Evolutionary conservation across 2,113 vertebrate species (phyloP), one percentile per base, ranked within the genome.

Genomic region (Cyanistes caeruleus): DNA sequence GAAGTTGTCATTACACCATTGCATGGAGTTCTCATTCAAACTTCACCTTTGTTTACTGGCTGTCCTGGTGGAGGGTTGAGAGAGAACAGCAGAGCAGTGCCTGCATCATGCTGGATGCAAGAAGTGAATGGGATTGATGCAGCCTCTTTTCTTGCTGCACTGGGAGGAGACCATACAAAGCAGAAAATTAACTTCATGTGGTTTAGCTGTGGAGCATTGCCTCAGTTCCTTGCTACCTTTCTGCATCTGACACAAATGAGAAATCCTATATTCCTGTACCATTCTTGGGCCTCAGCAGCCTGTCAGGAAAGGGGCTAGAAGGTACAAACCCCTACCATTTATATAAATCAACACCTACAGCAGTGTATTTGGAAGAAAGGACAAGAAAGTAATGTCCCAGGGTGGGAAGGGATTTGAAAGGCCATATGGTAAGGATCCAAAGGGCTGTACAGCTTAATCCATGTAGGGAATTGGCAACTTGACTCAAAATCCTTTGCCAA

Each of bases 31-130:
- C 25, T 51, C 56, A 7, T 74, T 84, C 31, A 33, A 44, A 23
- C 8, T 21, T 51, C 0, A 0, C 8, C 10, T 49, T 86, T 64
- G 13, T 60, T 82, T 60, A 17, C 18, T 58, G 30, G 9, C 37
- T 73, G 1, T 59, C 7, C 30, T 70, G 43, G 25, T 2, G 5
- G 12, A 11, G 8, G 9, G 7, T 11, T 24, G 49, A 8, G 51
- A 59, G 31, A 28, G 24, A 62, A 27, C 70, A 46, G 11, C 1
- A 8, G 37, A 59, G 5, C 3, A 4, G 12, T 60, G n/a, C 22
- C 18, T 60, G 5, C 10, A 3, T 77, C 60, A 7, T 23, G 22
- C 24, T 65, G n/a, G n/a, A 33, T 84, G 30, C 20, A 74, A 80
- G 41, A 49, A 37, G 31, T 21, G 25, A 63, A 33, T 56, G 62